Evolutionary conservation across 2,797 vertebrate genomes (phyloP).

Genomic region (Helicolenus hilgendorfi): DNA sequence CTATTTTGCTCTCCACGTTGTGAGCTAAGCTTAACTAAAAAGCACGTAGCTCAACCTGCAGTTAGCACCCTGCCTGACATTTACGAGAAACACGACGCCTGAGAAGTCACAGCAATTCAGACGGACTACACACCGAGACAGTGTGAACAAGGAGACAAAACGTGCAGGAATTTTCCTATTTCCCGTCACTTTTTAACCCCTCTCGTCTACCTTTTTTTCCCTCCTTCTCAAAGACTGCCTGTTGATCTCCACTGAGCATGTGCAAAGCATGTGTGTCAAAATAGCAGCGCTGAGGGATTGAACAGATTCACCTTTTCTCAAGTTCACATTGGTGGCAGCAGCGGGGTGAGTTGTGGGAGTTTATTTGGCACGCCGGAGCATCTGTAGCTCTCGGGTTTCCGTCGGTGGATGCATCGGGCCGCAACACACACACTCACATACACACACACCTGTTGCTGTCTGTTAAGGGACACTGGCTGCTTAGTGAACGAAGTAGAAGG

Average conservation of each 20-base stretch:
- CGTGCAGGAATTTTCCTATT: slow-evolving; percentile 36
- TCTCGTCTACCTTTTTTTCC: neutral
- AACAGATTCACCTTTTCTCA: slow-evolving; percentile 90
- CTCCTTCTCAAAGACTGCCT: neutral
- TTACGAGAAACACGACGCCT: slow-evolving; percentile 82
- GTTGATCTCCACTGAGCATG: slow-evolving; percentile 70
- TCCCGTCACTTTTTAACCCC: slow-evolving; percentile 31
- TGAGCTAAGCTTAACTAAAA: slow-evolving; percentile 74
- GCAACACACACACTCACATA: slow-evolving; percentile 15
- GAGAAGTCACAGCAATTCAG: slow-evolving; percentile 46
- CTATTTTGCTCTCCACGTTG: slow-evolving; percentile 62
- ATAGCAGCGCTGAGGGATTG: slow-evolving; percentile 83
- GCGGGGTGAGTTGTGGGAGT: slow-evolving; percentile 84
- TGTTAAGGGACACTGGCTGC: slow-evolving; percentile 52
- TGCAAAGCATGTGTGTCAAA: slow-evolving; percentile 81
- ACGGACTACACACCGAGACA: slow-evolving; percentile 42
- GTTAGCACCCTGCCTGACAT: slow-evolving; percentile 87
- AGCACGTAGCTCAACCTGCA: slow-evolving; percentile 70
- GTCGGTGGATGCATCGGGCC: slow-evolving; percentile 80
- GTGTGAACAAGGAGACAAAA: slow-evolving; percentile 77
- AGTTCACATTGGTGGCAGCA: slow-evolving; percentile 88
- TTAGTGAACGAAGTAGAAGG: neutral
- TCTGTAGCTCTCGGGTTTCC: slow-evolving; percentile 90
- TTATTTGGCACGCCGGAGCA: slow-evolving; percentile 88
- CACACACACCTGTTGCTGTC: slow-evolving; percentile 90